phyloP scores from a whole-genome alignment of 2,113 vertebrate species.

The Dromas ardeola region DNA sequence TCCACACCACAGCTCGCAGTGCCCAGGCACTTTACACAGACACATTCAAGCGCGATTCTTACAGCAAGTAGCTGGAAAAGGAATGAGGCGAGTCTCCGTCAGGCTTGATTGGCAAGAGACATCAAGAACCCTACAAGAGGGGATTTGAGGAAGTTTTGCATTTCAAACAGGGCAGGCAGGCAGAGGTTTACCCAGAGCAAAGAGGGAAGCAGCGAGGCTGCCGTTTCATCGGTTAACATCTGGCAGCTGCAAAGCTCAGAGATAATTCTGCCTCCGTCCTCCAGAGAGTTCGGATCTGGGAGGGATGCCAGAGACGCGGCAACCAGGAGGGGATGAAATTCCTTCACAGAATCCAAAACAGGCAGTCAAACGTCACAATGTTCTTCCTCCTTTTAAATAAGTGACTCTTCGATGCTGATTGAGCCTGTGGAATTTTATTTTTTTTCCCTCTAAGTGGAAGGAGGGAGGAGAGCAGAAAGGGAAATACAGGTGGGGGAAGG shows the following conservation, averaged over 20 bases:
- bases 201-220: neutral
- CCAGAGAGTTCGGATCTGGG: conserved; percentile 38
- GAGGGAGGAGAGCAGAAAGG: neutral
- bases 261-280: conserved; percentile 42
- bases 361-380: conserved; percentile 9
- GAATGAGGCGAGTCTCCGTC: neutral
- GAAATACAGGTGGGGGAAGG: neutral
- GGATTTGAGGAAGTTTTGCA: conserved; percentile 24
- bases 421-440: neutral
- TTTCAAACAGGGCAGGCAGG: conserved; percentile 22
- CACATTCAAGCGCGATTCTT: neutral
- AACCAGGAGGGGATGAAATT: conserved; percentile 41
- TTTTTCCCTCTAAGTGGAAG: neutral
- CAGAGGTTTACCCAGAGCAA: conserved; percentile 8
- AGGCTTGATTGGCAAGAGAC: neutral
- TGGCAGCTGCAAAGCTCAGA: conserved; percentile 44
- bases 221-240: conserved; percentile 19
- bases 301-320: conserved; percentile 34
- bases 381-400: conserved; percentile 8
- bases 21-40: accelerated
- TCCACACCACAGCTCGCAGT: neutral
- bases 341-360: conserved; percentile 61
- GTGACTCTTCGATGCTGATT: neutral
- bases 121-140: neutral
- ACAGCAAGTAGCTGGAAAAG: neutral